Conservation (phyloP, 2,888 invertebrate genomes). For the Aphodius granarius region DNA sequence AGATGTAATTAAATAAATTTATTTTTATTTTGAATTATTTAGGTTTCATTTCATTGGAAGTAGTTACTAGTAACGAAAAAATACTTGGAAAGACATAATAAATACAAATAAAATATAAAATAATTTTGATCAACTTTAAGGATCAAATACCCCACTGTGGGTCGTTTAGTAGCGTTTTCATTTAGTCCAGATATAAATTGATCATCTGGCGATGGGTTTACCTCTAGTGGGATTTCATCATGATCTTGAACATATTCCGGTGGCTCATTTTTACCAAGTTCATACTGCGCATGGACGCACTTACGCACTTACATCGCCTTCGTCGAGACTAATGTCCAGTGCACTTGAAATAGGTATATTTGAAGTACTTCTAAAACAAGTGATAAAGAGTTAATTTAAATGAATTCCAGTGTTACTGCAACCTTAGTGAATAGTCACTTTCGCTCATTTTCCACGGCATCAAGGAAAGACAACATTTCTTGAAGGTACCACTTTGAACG, state of each 20-base stretch:
- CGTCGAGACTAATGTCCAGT: not conserved
- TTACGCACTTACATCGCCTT: not conserved
- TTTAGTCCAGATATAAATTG: no score
- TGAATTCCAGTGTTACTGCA: not conserved
- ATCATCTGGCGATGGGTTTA: no score
- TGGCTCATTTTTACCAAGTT: no score
- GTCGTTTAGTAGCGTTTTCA: no score
- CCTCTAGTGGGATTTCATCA: no score
- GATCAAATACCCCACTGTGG: not conserved
- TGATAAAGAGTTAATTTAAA: not conserved
- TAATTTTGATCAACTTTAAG: conserved; percentile 4
- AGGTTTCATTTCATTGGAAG: not conserved
- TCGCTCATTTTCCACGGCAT: not conserved
- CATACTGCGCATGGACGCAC: no score
- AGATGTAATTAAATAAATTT: not conserved
- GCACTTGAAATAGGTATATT: not conserved
- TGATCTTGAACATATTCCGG: no score
- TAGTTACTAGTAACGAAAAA: not conserved
- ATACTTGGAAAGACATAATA: not conserved
- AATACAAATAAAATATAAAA: not conserved
- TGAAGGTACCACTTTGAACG: not conserved
- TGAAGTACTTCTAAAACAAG: not conserved
- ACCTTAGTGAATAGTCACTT: not conserved
- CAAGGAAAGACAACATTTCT: not conserved
- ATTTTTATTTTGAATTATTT: not conserved